Conservation (phyloP, 35 echinoderm and acorn worm genomes). For the Stichopus chloronotus region DNA sequence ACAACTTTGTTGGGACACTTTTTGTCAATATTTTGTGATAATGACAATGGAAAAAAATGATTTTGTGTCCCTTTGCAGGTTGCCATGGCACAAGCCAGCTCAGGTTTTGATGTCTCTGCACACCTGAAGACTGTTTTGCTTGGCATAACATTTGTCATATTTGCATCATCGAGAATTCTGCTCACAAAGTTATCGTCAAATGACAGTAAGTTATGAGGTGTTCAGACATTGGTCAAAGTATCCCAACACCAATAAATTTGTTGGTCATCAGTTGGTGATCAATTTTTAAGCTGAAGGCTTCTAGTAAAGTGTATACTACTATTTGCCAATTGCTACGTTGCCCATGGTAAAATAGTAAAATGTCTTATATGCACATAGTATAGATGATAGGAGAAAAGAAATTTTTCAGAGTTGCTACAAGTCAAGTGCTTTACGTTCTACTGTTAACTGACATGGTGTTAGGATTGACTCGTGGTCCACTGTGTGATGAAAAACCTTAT, state of each 20-base stretch:
- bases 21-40: not conserved
- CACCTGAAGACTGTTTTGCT: constrained; percentile 6
- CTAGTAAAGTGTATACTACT: not conserved
- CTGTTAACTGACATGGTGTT: too few relatives aligned
- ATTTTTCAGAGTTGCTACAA: too few relatives aligned
- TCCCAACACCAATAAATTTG: not conserved
- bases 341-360: too few relatives aligned
- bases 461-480: too few relatives aligned
- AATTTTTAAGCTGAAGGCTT: not conserved
- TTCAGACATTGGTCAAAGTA: not conserved
- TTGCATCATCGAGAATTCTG: constrained; percentile 44
- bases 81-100: constrained; percentile 8
- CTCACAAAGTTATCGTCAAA: constrained; percentile 24
- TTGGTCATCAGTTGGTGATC: not conserved
- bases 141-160: constrained; percentile 14
- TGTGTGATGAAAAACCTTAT: too few relatives aligned
- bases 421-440: too few relatives aligned
- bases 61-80: not conserved
- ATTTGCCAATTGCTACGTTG: not conserved
- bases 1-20: too few relatives aligned
- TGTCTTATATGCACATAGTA: too few relatives aligned
- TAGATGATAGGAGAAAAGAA: too few relatives aligned
- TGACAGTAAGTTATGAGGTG: constrained; percentile 14
- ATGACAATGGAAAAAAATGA: not conserved
- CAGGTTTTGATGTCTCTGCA: not conserved